These are phyloP conservation scores for Euphonia xanthogaster DNA, from an alignment of 2,797 vertebrate genomes.

Conservation along the genomic window DNA sequence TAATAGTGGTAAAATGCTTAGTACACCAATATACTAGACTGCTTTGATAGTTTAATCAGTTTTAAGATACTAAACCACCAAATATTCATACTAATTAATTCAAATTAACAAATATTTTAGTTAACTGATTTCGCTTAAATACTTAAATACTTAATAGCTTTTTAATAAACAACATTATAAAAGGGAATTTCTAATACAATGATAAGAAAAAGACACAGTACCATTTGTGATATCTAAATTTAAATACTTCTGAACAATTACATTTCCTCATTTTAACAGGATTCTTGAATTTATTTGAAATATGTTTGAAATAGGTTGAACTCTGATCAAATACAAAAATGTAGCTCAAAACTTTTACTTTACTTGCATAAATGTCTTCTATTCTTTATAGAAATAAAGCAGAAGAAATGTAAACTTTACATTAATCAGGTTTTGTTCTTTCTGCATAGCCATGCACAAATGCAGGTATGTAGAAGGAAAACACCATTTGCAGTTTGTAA, in stretches of 20 bases:
- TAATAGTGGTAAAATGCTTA: background rate
- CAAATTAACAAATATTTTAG: background rate
- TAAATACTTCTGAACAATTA: background rate
- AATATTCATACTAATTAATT: background rate
- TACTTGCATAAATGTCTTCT: background rate
- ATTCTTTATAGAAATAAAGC: background rate
- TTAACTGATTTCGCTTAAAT: background rate
- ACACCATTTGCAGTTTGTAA: background rate
- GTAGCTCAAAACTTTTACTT: background rate
- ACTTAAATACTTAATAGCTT: background rate
- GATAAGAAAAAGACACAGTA: background rate
- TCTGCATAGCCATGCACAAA: background rate
- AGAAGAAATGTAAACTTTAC: background rate
- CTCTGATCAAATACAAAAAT: background rate
- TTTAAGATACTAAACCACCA: background rate
- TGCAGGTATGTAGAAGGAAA: background rate
- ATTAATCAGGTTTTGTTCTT: background rate
- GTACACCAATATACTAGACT: background rate
- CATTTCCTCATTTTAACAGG: background rate
- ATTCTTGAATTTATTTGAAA: background rate
- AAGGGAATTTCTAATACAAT: background rate
- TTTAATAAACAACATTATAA: background rate
- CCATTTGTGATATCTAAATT: background rate
- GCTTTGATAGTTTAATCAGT: background rate
- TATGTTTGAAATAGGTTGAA: no score